Conservation (phyloP, 2,797 vertebrate species). For the Bucorvus abyssinicus region DNA sequence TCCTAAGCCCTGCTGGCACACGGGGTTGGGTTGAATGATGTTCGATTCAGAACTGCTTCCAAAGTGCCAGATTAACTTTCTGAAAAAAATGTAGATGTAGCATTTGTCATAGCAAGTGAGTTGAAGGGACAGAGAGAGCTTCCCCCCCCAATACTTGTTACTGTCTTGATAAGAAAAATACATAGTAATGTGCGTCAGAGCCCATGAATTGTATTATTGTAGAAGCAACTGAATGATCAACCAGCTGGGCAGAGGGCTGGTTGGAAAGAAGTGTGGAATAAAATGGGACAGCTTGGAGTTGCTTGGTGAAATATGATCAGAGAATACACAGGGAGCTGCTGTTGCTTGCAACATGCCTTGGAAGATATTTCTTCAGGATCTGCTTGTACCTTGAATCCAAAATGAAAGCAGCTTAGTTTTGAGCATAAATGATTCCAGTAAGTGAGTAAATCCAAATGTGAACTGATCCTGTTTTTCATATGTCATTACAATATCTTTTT, state of each 20-base stretch:
- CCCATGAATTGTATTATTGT: not conserved
- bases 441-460: not conserved
- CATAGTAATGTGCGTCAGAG: not conserved
- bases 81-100: not conserved
- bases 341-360: not conserved
- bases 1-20: not conserved
- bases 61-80: not conserved
- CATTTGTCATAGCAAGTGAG: fast-evolving
- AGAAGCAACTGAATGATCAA: constrained; percentile 45
- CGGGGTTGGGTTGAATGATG: not conserved
- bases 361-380: not conserved
- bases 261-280: not conserved
- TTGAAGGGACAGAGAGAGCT: constrained; percentile 3
- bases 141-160: not conserved
- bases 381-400: not conserved
- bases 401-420: not conserved
- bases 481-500: not conserved
- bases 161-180: not conserved
- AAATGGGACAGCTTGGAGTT: not conserved
- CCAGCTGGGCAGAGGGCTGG: not conserved
- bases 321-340: not conserved
- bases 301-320: not conserved
- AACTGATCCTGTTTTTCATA: not conserved
- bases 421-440: not conserved
- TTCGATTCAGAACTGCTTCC: not conserved